Conservation (phyloP, 2,113 vertebrate genomes). For the Acrocephalus arundinaceus region DNA sequence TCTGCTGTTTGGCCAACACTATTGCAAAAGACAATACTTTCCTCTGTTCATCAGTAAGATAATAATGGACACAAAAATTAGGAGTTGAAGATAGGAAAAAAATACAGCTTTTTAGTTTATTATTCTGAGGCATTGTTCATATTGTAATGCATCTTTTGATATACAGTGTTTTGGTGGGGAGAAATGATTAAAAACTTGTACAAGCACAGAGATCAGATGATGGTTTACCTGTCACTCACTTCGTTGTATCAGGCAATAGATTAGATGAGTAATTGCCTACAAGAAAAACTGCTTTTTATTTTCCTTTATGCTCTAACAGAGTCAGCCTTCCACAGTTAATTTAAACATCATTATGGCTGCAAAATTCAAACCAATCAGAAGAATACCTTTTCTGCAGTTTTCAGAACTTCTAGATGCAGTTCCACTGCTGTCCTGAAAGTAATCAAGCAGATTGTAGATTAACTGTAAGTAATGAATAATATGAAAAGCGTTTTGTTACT, state of each 20-base stretch:
- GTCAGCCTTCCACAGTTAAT: not conserved
- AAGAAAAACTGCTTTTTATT: not conserved
- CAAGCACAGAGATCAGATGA: not conserved
- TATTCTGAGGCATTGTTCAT: accelerated
- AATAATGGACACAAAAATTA: not conserved
- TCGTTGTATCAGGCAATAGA: not conserved
- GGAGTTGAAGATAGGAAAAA: not conserved
- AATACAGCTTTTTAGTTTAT: not conserved
- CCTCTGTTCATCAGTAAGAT: not conserved
- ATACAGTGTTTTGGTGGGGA: not conserved
- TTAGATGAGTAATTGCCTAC: not conserved
- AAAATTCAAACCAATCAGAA: not conserved
- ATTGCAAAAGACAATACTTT: not conserved
- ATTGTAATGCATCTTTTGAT: not conserved
- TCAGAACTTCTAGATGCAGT: not conserved
- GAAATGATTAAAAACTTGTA: not conserved
- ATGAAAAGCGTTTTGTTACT: not conserved
- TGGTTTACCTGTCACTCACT: not conserved
- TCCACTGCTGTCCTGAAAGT: not conserved
- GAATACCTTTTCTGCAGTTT: not conserved
- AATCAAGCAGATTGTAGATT: not conserved
- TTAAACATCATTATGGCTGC: not conserved
- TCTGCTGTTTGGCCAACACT: not conserved
- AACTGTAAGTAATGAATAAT: not conserved
- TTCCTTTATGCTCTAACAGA: not conserved